These are phyloP conservation scores for Apodemus sylvaticus DNA, from an alignment of 2,113 vertebrate species.

Conservation along the genomic window DNA sequence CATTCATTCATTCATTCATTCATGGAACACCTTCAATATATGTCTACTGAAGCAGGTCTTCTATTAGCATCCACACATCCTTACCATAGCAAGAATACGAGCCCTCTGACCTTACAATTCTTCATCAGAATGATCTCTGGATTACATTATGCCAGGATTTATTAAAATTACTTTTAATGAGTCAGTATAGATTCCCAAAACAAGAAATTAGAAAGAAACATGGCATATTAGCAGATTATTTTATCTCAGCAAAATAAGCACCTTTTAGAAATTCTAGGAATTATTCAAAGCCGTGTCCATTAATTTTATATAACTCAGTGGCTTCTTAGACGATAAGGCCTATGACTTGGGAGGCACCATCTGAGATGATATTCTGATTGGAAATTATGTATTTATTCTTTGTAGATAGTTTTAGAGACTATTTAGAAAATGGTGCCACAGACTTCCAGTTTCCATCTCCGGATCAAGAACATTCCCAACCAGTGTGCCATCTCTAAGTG, in stretches of 20 bases:
- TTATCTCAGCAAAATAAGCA: background rate
- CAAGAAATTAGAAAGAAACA: conserved; percentile 12
- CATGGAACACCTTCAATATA: background rate
- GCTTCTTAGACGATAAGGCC: background rate
- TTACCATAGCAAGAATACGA: too few species aligned
- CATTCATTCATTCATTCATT: background rate
- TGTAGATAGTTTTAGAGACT: background rate
- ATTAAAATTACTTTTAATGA: background rate
- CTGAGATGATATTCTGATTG: background rate
- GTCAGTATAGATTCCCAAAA: background rate
- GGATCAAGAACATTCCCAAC: too few species aligned
- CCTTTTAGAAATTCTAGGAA: background rate
- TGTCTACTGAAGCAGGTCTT: background rate
- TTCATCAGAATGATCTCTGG: background rate
- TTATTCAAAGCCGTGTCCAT: background rate
- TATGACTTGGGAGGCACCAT: background rate
- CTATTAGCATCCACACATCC: rapidly evolving
- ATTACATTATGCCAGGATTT: background rate
- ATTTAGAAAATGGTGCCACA: background rate
- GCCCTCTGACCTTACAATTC: background rate
- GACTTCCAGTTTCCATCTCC: too few species aligned
- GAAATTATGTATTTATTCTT: background rate
- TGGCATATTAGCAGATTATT: conserved; percentile 20
- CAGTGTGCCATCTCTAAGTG: too few species aligned
- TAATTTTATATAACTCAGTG: background rate